A percentile compares a stretch with the other conserved stretches of the same genome.
Conservation (phyloP, 2,113 vertebrate genomes). For the Bucco capensis region DNA sequence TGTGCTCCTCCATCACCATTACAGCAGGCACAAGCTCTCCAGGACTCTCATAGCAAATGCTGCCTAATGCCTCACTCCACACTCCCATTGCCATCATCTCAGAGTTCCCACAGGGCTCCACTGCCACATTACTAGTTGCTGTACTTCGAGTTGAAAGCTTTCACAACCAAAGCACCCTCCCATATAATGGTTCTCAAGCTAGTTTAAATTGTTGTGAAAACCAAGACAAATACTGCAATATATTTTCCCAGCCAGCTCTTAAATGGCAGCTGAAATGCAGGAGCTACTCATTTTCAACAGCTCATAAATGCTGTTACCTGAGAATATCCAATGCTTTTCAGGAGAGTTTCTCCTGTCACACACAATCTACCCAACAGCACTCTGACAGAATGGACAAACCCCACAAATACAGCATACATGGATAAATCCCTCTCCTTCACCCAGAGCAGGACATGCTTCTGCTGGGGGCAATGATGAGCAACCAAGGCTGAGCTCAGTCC, state of each 20-base stretch:
- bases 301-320: not conserved
- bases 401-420: fast-evolving
- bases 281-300: not conserved
- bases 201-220: not conserved
- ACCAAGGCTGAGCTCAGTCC: fast-evolving
- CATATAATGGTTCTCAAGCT: not conserved
- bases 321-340: too few species aligned
- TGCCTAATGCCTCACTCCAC: not conserved
- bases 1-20: too few species aligned
- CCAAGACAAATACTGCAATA: fast-evolving
- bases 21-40: not conserved
- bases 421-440: fast-evolving
- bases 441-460: not conserved
- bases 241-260: not conserved
- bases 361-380: fast-evolving
- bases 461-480: fast-evolving
- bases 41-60: fast-evolving
- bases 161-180: not conserved
- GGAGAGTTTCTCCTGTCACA: not conserved
- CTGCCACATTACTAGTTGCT: fast-evolving
- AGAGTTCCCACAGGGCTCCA: fast-evolving
- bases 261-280: not conserved
- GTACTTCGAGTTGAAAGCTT: not conserved
- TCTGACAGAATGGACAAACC: fast-evolving
- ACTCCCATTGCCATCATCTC: fast-evolving